A percentile compares a stretch with the other conserved stretches of the same genome.
These are phyloP conservation scores for Drosophila austrosaltans DNA, from an alignment of 2,888 invertebrate genomes.

Conservation along the genomic window DNA sequence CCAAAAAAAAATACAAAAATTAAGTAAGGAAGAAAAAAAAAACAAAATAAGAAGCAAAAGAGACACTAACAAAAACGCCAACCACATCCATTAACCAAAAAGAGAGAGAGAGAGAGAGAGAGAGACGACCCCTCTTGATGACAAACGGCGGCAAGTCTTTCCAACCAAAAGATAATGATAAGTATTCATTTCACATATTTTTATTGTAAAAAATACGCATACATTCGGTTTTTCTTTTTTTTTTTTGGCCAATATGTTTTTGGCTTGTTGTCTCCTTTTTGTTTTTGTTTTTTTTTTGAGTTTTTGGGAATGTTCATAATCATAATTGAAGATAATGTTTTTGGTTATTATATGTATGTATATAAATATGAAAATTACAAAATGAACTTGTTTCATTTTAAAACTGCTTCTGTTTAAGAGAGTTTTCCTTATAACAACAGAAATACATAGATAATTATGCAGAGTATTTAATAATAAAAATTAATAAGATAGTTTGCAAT, in stretches of 20 bases:
- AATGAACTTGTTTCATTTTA: conserved; percentile 1
- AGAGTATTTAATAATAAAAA: too few species aligned
- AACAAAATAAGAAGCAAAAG: conserved; percentile 11
- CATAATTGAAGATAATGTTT: conserved; percentile 23
- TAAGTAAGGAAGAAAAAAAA: conserved; percentile 11
- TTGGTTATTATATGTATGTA: not conserved
- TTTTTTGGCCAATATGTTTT: conserved; percentile 18
- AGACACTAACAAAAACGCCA: conserved; percentile 9
- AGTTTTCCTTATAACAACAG: too few species aligned
- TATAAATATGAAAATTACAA: not conserved
- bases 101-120: not conserved
- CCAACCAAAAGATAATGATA: conserved; percentile 65
- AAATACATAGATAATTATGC: too few species aligned
- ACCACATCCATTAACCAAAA: conserved; percentile 48
- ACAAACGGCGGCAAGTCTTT: conserved; percentile 73
- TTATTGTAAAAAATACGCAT: conserved; percentile 34
- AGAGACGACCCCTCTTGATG: conserved; percentile 52
- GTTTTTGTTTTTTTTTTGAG: conserved; percentile 28
- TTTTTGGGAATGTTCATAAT: conserved; percentile 36
- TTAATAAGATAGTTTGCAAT: too few species aligned
- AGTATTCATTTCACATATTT: conserved; percentile 60
- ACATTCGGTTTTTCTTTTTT: not conserved
- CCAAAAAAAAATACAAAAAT: conserved; percentile 30
- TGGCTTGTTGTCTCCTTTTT: conserved; percentile 22
- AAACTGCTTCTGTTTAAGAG: not conserved